These are phyloP conservation scores for Heliconius eleuchia DNA, from an alignment of 1,140 invertebrate species.

Conservation along the genomic window DNA sequence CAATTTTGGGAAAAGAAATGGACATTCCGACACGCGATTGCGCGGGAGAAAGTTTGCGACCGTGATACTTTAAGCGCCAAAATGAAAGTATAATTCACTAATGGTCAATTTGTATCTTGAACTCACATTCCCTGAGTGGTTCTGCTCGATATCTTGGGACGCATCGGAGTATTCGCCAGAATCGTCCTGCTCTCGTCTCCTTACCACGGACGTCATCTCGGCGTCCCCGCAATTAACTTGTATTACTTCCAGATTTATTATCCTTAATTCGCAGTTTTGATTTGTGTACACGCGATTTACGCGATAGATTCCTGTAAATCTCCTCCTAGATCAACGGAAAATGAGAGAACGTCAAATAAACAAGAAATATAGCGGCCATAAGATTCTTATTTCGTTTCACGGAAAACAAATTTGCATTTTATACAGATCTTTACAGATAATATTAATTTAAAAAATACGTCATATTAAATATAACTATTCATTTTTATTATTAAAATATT, in stretches of 20 bases:
- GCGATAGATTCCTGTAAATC: conserved; percentile 55
- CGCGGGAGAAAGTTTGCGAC: conserved; percentile 72
- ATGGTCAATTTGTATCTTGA: conserved; percentile 43
- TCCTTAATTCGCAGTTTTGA: conserved; percentile 49
- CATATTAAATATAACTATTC: not conserved
- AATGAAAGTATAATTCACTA: conserved; percentile 68
- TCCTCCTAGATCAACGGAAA: conserved; percentile 62
- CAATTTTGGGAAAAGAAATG: conserved; percentile 78
- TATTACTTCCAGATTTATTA: conserved; percentile 74
- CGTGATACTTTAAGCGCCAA: conserved; percentile 69
- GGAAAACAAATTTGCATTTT: conserved; percentile 21
- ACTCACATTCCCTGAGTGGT: conserved; percentile 76
- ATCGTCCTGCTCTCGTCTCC: conserved; percentile 74
- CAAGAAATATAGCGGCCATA: conserved; percentile 75
- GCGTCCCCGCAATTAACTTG: conserved; percentile 68
- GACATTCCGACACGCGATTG: conserved; percentile 74
- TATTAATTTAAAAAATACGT: not conserved
- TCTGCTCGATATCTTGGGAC: conserved; percentile 75
- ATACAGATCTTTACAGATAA: not conserved
- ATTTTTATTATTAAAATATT: not conserved
- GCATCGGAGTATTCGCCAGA: conserved; percentile 78
- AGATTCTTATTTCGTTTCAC: conserved; percentile 59
- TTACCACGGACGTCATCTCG: conserved; percentile 76
- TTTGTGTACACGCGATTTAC: conserved; percentile 47
- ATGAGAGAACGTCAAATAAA: conserved; percentile 76